Base-by-base conservation (phyloP, 2,888 invertebrate genomes). In the Junonia oenone region DNA sequence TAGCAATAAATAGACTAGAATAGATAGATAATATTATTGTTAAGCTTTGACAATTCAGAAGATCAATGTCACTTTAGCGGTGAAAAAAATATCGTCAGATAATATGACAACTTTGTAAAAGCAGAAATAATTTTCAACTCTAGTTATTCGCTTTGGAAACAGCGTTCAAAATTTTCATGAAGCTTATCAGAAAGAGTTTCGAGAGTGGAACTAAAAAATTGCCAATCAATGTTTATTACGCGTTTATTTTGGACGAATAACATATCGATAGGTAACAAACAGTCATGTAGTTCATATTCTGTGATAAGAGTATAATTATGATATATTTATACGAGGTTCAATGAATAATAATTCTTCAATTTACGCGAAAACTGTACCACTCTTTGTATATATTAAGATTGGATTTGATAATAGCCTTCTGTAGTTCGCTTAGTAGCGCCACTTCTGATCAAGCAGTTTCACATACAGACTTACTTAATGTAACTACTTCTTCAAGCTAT, bases 1-100 rank as follows among this genome's bases (percentile, higher is more conserved):
- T 89, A 90, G 90, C 89, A 90, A 90, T 90, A 90, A 88, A 88
- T 89, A 88, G 77, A 68, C 72, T 87, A 88, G 85, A 83, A 77
- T 87, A 86, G 83, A 77, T 87, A 88, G 80, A 83, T 75, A 73
- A 75, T 70, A 70, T 67, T 83, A 83, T 82, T 76, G 71, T 76
- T 83, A 84, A 82, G 84, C 83, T 82, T 82, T 76, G 73, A 75
- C 73, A 72, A 67, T 68, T 72, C 76, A 73, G 66, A 75, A 68
- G 68, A 72, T 22, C 22, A 66, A 59, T 63, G 68, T 71, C 69
- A 76, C 76, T 82, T 76, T 77, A 75, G 63, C 66, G 56, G 55
- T 58, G 58, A 58, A 29, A 38, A 14, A 53, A 31, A 22, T 27
- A 13, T 48, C 35, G 17, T 13, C 51, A 17, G 37, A 27, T 29